Base-by-base conservation (phyloP, 2,797 vertebrate genomes). In the Acanthiza pusilla region DNA sequence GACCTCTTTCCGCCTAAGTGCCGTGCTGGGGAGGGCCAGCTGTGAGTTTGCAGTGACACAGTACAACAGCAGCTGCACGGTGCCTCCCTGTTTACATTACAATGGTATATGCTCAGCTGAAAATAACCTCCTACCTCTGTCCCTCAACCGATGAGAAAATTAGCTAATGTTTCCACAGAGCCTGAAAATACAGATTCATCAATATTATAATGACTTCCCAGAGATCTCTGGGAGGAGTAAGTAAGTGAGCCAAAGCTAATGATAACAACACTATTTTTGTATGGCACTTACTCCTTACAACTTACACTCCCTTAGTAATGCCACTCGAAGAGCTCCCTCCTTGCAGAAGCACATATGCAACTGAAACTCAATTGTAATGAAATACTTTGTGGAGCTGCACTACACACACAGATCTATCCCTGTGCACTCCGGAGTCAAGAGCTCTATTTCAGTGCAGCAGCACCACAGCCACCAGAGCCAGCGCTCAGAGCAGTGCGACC, bases 161-260 rank as follows among this genome's bases (percentile, higher is more conserved):
- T 7, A 93, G 62, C 66, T 86, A 26, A 60, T 45, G 91, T 84
- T 94, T 93, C 91, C 73, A 55, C 23, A 43, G 78, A 84, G 54
- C 22, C 55, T 66, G 85, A 54, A 93, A 95, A 91, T 32, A 92
- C 19, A 2, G 82, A 79, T 58, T 88, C 91, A 94, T 95, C 87
- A 70, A 75, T 93, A 92, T 88, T 78, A 34, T 75, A 89, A 89
- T 84, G 88, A 88, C 89, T 84, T 96, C 88, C 91, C 94, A 96
- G 94, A 61, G 80, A 81, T 82, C 67, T 48, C 66, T 63, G 87
- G 58, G 89, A 96, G 62, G 70, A 93, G 66, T 19, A 45, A 5
- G 15, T 71, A 73, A 93, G 91, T 18, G 76, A 92, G 83, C 60
- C 76, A 92, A 89, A 80, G 87, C 78, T 92, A 89, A 94, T 54